Conservation (phyloP, 2,888 invertebrate genomes). For the Teinopalpus imperialis region DNA sequence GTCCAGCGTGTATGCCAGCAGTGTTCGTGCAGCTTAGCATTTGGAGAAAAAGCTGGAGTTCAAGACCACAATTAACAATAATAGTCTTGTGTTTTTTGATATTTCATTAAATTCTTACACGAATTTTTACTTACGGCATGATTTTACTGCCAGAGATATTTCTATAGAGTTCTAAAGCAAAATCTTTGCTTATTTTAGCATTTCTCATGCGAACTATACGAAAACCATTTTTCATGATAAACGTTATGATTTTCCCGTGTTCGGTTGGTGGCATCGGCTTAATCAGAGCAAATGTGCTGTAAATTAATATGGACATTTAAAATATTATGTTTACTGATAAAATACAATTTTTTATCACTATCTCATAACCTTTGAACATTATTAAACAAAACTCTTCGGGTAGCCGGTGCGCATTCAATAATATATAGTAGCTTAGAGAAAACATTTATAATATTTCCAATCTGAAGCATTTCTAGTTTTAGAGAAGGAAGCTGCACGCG, state of each 20-base stretch:
- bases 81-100: no score
- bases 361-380: slow-evolving; percentile 85
- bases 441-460: slow-evolving; percentile 87
- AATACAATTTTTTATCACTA: no score
- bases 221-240: slow-evolving; percentile 84
- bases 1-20: no score
- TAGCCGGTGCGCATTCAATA: slow-evolving; percentile 86
- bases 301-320: no score
- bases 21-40: no score
- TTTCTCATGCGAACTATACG: slow-evolving; percentile 88
- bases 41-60: no score
- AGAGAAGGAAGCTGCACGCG: slow-evolving; percentile 85
- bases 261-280: slow-evolving; percentile 87
- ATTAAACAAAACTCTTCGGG: slow-evolving; percentile 82
- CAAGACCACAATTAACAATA: no score
- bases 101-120: no score
- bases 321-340: no score
- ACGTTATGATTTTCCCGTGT: slow-evolving; percentile 89
- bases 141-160: slow-evolving; percentile 79
- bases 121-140: slow-evolving; percentile 78
- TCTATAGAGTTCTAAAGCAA: slow-evolving; percentile 84
- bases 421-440: slow-evolving; percentile 88
- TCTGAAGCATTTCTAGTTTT: slow-evolving; percentile 85
- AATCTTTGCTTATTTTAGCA: slow-evolving; percentile 85
- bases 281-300: slow-evolving; percentile 89